Evolutionary conservation across 2,888 invertebrate species (phyloP).

Genomic region (Cerceris rybyensis): DNA sequence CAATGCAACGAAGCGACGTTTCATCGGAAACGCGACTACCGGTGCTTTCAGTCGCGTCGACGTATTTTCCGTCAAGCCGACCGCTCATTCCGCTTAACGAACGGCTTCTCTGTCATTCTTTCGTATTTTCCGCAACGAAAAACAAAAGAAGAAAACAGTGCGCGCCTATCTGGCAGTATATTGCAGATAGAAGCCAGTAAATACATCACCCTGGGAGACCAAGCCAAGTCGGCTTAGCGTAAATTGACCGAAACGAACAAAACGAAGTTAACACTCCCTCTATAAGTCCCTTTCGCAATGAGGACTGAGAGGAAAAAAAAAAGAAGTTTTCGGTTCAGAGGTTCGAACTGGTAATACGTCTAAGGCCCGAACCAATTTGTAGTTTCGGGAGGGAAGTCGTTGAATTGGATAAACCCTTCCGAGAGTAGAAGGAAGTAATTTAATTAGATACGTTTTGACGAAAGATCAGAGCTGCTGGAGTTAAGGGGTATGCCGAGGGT

Average conservation of each 20-base stretch:
- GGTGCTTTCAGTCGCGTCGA: neutral
- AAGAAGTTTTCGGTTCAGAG: neutral
- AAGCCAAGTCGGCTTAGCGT: constrained; percentile 11
- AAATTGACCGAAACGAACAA: constrained; percentile 31
- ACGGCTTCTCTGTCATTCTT: constrained; percentile 21
- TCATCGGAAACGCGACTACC: neutral
- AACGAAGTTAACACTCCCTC: constrained; percentile 18
- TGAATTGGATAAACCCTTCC: too few species aligned
- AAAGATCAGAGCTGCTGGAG: too few species aligned
- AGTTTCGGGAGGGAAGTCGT: too few species aligned
- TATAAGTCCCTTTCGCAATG: constrained; percentile 3
- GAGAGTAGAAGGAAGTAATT: too few species aligned
- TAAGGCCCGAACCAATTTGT: neutral
- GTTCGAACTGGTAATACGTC: neutral
- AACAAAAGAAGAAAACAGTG: constrained; percentile 1
- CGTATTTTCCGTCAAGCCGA: neutral
- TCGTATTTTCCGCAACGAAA: constrained; percentile 6
- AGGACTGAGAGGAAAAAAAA: neutral
- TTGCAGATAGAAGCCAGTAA: constrained; percentile 24
- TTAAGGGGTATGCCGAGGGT: too few species aligned
- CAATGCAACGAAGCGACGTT: neutral
- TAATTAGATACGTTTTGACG: too few species aligned
- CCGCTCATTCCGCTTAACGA: constrained; percentile 16
- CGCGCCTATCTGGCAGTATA: neutral
- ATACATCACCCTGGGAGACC: constrained; percentile 23